Percentiles rank a stretch among this genome's conserved stretches.
phyloP scores from a whole-genome alignment of 2,797 vertebrate species.

The Sebastes melanostomus region DNA sequence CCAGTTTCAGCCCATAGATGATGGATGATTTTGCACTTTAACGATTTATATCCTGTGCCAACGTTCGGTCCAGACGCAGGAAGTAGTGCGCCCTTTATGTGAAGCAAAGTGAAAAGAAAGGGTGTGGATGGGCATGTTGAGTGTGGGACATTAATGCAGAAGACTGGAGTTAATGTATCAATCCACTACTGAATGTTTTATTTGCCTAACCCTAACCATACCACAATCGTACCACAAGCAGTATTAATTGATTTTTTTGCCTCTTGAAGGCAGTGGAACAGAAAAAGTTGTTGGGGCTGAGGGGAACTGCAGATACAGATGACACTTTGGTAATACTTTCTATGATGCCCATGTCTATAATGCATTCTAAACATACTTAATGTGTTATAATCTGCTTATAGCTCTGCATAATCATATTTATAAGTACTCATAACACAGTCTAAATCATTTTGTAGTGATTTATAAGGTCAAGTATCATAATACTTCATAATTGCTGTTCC shows the following conservation, averaged over 20 bases:
- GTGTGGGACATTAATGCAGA: neutral
- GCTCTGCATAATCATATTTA: no score
- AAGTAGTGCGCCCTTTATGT: neutral
- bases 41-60: neutral
- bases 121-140: neutral
- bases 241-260: neutral
- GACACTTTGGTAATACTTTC: no score
- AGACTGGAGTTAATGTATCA: neutral
- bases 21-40: neutral
- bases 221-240: neutral
- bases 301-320: no score
- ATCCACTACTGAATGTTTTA: neutral
- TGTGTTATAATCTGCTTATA: no score
- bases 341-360: no score
- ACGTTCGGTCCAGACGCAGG: neutral
- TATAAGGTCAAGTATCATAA: no score
- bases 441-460: no score
- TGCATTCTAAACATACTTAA: no score
- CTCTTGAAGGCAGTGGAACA: neutral
- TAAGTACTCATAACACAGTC: no score
- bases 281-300: neutral
- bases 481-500: no score
- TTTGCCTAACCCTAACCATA: neutral
- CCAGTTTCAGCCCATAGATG: neutral
- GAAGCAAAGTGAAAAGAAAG: accelerated